Evolutionary conservation across 2,113 vertebrate genomes (phyloP).

Genomic region (Arothron firmamentum): DNA sequence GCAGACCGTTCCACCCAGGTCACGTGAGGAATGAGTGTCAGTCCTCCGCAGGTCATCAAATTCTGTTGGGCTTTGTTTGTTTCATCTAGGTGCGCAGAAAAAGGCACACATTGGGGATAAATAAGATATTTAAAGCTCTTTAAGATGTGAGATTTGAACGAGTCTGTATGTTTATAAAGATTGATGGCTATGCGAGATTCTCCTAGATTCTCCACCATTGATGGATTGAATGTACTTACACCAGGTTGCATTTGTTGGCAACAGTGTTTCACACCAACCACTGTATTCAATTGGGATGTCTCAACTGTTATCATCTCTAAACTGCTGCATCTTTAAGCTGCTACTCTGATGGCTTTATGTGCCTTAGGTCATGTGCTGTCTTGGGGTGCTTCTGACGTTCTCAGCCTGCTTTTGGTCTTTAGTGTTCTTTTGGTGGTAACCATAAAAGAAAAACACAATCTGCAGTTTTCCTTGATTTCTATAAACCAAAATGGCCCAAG

Average conservation of each 20-base stretch:
- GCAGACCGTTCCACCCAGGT: neutral
- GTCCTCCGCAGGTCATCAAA: too few relatives aligned
- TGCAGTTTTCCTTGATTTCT: conserved; percentile 28
- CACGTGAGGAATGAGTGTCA: too few relatives aligned
- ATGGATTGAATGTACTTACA: too few relatives aligned
- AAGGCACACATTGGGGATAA: too few relatives aligned
- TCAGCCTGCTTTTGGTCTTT: conserved; percentile 28
- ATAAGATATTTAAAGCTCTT: neutral
- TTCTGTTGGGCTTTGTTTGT: too few relatives aligned
- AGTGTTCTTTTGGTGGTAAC: conserved; percentile 56
- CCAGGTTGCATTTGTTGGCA: neutral
- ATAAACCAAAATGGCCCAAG: conserved; percentile 40
- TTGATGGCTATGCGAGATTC: conserved; percentile 26
- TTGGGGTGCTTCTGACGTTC: conserved; percentile 22
- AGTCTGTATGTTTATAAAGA: conserved; percentile 11
- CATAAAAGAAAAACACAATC: conserved; percentile 40
- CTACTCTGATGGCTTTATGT: conserved; percentile 11
- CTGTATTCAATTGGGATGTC: conserved; percentile 25
- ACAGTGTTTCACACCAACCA: conserved; percentile 4
- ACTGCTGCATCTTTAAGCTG: too few relatives aligned
- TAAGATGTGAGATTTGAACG: neutral
- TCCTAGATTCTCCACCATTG: neutral
- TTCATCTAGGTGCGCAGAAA: too few relatives aligned
- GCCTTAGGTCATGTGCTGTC: conserved; percentile 20
- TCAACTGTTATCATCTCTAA: conserved; percentile 14